Base-by-base conservation (phyloP, 2,888 invertebrate species). In the Cerastoderma edule region DNA sequence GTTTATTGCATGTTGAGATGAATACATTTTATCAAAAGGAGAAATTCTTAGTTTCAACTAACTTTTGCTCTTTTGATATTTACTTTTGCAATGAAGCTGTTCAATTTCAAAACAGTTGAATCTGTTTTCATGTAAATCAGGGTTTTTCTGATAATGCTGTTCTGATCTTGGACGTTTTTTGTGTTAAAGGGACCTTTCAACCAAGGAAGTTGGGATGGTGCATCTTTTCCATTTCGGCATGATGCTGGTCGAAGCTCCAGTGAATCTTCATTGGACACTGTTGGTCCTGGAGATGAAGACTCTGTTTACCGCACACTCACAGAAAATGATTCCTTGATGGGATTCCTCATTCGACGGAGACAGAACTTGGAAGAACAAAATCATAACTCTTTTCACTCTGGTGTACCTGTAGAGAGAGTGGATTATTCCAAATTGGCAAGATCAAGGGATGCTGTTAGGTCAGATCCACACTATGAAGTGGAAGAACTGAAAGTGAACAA, bases 401-500 rank as follows among this genome's bases (percentile, higher is more conserved):
- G 82, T 33, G 78, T 82, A 19, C 82, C 82, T 16, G 75, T 82
- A n/a, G 82, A 82, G 57, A 44, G 82, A 50, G 74, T 82, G 19
- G 69, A 74, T 63, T 72, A 71, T 64, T 76, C 73, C 13, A 72
- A 63, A 24, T 27, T 65, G 35, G 30, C 13, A 3, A 53, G 28
- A 60, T 16, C 50, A 19, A 78, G 57, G 16, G 54, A 46, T 33
- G 56, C 72, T 0, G n/a, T n/a, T n/a, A 39, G 39, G 1, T 22
- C 39, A 6, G 39, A 60, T 8, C 56, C 63, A 27, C 33, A 56
- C 16, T 27, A 64, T n/a, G 74, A 78, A 50, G 87, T 90, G 4
- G 89, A 91, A 67, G 91, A 91, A 69, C 76, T 92, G 60, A 73
- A 80, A 24, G 74, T 83, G n/a, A 85, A 90, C 70, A 92, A 91